phyloP scores from a whole-genome alignment of 37 sponge, comb jelly and placozoan species.

The Halichondria panicea region DNA sequence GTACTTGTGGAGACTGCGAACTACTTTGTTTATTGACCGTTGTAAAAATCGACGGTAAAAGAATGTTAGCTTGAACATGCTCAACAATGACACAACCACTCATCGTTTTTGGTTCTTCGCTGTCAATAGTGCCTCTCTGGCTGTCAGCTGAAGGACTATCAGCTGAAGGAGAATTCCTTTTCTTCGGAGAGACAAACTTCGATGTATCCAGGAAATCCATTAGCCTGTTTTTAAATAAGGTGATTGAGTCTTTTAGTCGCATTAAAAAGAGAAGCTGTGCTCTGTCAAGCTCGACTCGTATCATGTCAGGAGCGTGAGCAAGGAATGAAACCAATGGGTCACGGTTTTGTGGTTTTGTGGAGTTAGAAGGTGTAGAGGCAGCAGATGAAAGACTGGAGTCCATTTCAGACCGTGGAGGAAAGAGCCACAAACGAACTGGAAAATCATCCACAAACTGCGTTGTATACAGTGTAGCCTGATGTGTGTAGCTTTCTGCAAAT shows the following conservation, averaged over 20 bases:
- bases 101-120: slow-evolving; percentile 12
- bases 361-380: not conserved
- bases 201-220: slow-evolving; percentile 30
- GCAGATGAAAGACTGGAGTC: not conserved
- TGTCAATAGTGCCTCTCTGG: not conserved
- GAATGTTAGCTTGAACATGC: slow-evolving; percentile 6
- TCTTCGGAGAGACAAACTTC: not conserved
- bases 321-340: slow-evolving; percentile 40
- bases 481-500: slow-evolving; percentile 31
- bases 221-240: slow-evolving; percentile 25
- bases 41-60: slow-evolving; percentile 25
- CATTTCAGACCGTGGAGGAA: slow-evolving; percentile 12
- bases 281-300: slow-evolving; percentile 34
- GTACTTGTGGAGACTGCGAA: not conserved
- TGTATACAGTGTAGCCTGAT: slow-evolving; percentile 47
- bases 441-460: slow-evolving; percentile 61
- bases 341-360: not conserved
- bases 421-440: slow-evolving; percentile 66
- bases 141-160: not conserved
- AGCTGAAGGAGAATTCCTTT: not conserved
- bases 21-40: not conserved
- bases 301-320: slow-evolving; percentile 17
- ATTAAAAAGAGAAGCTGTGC: slow-evolving; percentile 64
- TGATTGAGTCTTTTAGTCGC: slow-evolving; percentile 68
- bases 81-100: slow-evolving; percentile 29